These are phyloP conservation scores for Pituophis catenifer DNA, from an alignment of 2,113 vertebrate genomes.

Conservation along the genomic window DNA sequence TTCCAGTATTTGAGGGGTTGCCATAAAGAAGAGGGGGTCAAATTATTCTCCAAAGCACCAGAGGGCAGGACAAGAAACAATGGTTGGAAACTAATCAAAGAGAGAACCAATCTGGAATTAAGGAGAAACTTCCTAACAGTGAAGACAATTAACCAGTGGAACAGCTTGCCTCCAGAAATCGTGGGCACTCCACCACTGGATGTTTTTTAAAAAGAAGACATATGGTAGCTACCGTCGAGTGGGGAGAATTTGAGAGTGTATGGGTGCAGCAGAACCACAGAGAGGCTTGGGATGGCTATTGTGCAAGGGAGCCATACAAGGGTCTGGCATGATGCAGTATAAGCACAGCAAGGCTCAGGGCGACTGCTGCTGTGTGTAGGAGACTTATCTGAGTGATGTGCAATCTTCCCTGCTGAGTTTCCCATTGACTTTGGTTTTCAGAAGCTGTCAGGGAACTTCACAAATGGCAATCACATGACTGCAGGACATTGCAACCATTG, in stretches of 20 bases:
- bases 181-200: too few relatives aligned
- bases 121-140: too few relatives aligned
- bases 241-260: neutral
- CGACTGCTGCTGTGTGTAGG: neutral
- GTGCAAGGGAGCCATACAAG: neutral
- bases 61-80: too few relatives aligned
- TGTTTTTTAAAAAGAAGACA: neutral
- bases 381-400: neutral
- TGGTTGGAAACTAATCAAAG: too few relatives aligned
- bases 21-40: too few relatives aligned
- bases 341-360: neutral
- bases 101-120: too few relatives aligned
- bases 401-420: neutral
- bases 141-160: too few relatives aligned
- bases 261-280: neutral
- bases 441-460: neutral
- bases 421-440: neutral
- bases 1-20: too few relatives aligned
- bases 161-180: too few relatives aligned
- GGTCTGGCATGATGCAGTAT: neutral
- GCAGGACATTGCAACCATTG: neutral
- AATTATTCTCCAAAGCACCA: too few relatives aligned
- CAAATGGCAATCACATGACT: neutral
- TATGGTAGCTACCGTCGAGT: neutral
- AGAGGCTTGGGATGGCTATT: neutral